Base-by-base conservation (phyloP, 2,888 invertebrate species). In the Perizoma affinitatum region DNA sequence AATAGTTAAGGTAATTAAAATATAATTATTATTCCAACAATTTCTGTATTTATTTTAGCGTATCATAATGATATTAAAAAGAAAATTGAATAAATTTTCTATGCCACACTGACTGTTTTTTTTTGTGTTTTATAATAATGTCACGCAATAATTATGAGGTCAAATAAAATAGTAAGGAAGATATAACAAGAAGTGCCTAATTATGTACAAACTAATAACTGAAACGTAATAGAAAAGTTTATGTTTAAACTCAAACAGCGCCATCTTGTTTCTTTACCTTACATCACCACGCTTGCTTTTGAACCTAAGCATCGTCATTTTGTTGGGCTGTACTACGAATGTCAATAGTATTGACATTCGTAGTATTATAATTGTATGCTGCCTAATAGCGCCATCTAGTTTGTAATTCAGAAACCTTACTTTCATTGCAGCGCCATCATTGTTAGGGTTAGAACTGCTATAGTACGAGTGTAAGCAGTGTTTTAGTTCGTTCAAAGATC, bases 11-110 rank as follows among this genome's bases (percentile, higher is more conserved):
- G 71, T 86, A 3, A 38, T 22, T 22, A 22, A 84, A 74, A 70
- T 79, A 80, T 86, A 86, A 88, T 84, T 80, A 75, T 82, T 90
- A 89, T 84, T 77, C 81, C 80, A 86, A 86, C 84, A 83, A 82
- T 86, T 85, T 87, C 86, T 90, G 90, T 92, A 92, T 91, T 92
- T 92, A 92, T 92, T 92, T 89, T 91, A 92, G 87, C 84, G 86
- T 90, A 90, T 83, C 75, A 78, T 86, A 80, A 73, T 73, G 83
- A 85, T 90, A 87, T 90, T 88, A 87, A 87, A 90, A 84, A 83
- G 85, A 87, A 87, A 88, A 86, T 80, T 86, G 89, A 89, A 90
- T 90, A 90, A 90, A 67, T 89, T 92, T 91, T 90, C 90, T 90
- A 92, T 85, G 90, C 87, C 88, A 90, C 88, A 90, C 90, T 88